Evolutionary conservation across 2,888 invertebrate genomes (phyloP), one percentile per base, ranked within the genome.

Genomic region (Perizoma flavofasciatum): DNA sequence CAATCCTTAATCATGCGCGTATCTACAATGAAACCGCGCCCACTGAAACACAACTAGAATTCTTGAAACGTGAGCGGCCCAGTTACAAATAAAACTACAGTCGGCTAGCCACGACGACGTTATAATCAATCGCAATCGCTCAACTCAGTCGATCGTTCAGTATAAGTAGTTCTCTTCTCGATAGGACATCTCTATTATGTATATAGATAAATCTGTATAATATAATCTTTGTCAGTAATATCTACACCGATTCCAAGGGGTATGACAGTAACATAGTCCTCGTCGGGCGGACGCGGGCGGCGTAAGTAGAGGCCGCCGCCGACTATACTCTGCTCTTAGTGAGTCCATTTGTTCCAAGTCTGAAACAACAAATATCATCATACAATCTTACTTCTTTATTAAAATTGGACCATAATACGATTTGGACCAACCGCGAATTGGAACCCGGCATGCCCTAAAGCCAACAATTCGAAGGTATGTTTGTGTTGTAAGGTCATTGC

Each of bases 171-270:
- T 86, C 77, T 86, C 82, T 78, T 87, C 85, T 86, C 86, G 86
- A 86, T 88, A 89, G 89, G 88, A 88, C 89, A 86, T 86, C 83
- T 88, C 88, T 89, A 88, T 85, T 87, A 85, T 89, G 86, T 90
- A 90, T 89, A 91, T 89, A 90, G 89, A 89, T 90, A 90, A 61
- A 89, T 90, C 89, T 90, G 89, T 91, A 88, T 91, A 85, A 88
- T 88, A 90, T 89, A 90, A 88, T 87, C 86, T 91, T 88, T 90
- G 88, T 91, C 89, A 89, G 89, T 92, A 91, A 89, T 91, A 92
- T 92, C 91, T 92, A 92, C 90, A 92, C 91, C 91, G 89, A 83
- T 84, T 85, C 85, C 88, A 82, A 82, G 86, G 87, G 86, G 88
- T 88, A 86, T 85, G 86, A 81, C 85, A 84, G 83, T 85, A 83